Percentiles rank a stretch among this genome's conserved stretches.
Evolutionary conservation across 2,113 vertebrate species (phyloP).

Genomic region (Mohoua ochrocephala): DNA sequence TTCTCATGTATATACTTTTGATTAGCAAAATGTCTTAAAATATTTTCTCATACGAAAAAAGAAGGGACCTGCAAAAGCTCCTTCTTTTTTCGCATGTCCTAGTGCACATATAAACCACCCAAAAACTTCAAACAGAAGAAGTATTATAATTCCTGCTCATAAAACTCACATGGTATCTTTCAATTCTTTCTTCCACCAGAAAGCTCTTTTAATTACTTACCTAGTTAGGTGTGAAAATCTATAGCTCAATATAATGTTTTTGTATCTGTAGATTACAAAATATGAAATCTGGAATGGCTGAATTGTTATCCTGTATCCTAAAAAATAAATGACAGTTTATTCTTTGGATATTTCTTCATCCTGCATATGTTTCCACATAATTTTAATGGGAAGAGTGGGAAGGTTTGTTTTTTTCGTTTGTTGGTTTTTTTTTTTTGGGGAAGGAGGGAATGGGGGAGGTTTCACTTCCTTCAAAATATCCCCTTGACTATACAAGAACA

Average conservation of each 20-base stretch:
- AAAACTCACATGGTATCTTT: not conserved
- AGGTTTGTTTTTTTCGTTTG: not conserved
- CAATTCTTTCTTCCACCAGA: not conserved
- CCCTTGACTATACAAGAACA: not conserved
- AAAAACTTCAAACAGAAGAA: not conserved
- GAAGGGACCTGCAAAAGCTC: not conserved
- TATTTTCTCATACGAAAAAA: not conserved
- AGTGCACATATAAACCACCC: not conserved
- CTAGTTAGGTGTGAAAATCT: not conserved
- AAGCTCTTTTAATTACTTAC: not conserved
- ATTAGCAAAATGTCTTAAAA: not conserved
- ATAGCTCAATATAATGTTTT: not conserved
- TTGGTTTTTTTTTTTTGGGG: not conserved
- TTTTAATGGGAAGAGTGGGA: not conserved
- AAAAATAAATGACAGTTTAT: not conserved
- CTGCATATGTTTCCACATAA: not conserved
- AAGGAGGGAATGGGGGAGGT: fast-evolving
- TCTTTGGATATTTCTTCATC: not conserved
- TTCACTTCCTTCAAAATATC: not conserved
- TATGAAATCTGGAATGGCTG: not conserved
- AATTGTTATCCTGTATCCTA: not conserved
- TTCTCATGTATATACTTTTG: not conserved
- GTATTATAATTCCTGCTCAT: not conserved
- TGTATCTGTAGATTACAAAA: not conserved
- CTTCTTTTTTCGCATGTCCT: not conserved